These are phyloP conservation scores for Hartigia nigra DNA, from an alignment of 2,888 invertebrate species.

Conservation along the genomic window DNA sequence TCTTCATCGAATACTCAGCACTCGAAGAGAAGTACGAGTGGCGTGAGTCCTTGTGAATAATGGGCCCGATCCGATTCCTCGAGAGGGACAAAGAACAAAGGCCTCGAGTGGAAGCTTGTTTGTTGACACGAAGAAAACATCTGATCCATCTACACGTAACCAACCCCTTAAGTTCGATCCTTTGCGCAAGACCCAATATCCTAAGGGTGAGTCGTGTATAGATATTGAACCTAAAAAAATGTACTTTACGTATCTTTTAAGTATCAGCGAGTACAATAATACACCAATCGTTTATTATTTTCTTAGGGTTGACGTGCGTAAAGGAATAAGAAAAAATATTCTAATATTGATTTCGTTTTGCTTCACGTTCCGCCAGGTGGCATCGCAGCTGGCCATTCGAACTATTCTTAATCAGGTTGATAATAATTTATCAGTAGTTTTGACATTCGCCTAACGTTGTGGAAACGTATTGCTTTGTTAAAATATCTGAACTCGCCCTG, in stretches of 20 bases:
- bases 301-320: neutral
- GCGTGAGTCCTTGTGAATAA: neutral
- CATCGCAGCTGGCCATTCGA: neutral
- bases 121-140: neutral
- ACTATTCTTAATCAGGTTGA: neutral
- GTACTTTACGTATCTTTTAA: neutral
- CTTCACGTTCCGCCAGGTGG: constrained; percentile 1
- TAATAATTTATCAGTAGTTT: neutral
- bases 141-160: neutral
- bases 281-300: neutral
- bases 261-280: neutral
- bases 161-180: neutral
- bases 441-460: neutral
- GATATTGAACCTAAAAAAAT: neutral
- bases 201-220: neutral
- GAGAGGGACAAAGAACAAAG: neutral
- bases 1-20: neutral
- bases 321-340: neutral
- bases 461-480: neutral
- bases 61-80: neutral
- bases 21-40: neutral
- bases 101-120: neutral
- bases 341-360: neutral
- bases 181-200: neutral
- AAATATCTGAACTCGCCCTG: neutral